These are phyloP conservation scores for Crotalus tigris DNA, from an alignment of 2,113 vertebrate genomes.

Conservation along the genomic window DNA sequence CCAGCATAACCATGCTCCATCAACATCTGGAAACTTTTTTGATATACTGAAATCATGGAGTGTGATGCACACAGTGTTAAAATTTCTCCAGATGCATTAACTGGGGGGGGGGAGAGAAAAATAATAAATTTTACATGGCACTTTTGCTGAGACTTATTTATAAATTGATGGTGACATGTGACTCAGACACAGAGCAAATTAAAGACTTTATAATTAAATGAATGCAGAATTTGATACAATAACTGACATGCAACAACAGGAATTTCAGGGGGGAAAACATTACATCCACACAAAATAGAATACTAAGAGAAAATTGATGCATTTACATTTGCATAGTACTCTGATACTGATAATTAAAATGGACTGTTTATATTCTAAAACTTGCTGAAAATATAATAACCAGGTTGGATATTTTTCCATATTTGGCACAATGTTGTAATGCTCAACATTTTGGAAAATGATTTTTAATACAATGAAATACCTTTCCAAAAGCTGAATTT, in stretches of 20 bases:
- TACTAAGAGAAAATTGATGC: not conserved
- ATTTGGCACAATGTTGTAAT: not conserved
- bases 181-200: not conserved
- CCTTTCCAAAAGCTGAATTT: not conserved
- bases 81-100: constrained; percentile 31
- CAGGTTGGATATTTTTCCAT: not conserved
- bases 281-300: not conserved
- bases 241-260: not conserved
- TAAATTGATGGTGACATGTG: not conserved
- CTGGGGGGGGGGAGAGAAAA: constrained; percentile 1
- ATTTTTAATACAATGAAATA: not conserved
- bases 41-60: constrained; percentile 48
- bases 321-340: not conserved
- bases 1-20: constrained; percentile 8
- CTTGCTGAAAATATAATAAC: not conserved
- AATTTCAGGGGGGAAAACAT: not conserved
- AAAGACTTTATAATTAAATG: not conserved
- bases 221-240: not conserved
- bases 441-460: not conserved
- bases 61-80: not conserved
- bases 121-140: not conserved
- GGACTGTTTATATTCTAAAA: not conserved
- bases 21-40: constrained; percentile 44
- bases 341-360: not conserved
- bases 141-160: not conserved